Evolutionary conservation across 2,888 invertebrate species (phyloP), one percentile per base, ranked within the genome.

Genomic region (Theodoxus fluviatilis): DNA sequence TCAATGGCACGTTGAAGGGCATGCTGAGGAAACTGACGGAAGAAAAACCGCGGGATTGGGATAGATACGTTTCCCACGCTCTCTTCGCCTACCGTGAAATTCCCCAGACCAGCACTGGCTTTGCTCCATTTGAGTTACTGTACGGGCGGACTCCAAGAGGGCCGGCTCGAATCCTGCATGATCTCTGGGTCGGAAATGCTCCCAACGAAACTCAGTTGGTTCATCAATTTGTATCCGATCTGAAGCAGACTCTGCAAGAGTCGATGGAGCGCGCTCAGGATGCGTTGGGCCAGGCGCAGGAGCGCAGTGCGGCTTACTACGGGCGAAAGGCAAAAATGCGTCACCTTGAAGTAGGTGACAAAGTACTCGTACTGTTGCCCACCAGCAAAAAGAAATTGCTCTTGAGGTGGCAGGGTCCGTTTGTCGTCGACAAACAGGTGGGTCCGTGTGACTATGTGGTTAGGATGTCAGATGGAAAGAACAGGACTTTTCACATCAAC

Each of bases 311-410:
- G 47, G 25, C 64, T 1, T 68, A 73, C n/a, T 73, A 72, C 67
- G 76, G 79, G 49, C 35, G 47, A 18, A 77, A 71, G 43, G 67
- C 74, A 6, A 74, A 57, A 52, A 12, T 9, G 3, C 52, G 69
- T 55, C 40, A 40, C 3, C 70, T 76, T 25, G 68, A 69, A n/a
- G 38, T 43, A 3, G 75, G 73, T 25, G 76, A 76, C 12, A 69
- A 70, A 31, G 78, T 74, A 0, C 61, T 78, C 3, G 69, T 80
- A 0, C 64, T 80, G 15, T 40, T 78, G 1, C 74, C 76, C 9
- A 76, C 76, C 0, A 71, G 78, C 31, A n/a, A 67, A 3, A 79
- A 78, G 70, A 79, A 78, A 61, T 63, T 75, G n/a, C 43, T 74
- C 3, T 52, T 75, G 43, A 75, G 74, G 28, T 76, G 73, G 75